Percentiles rank a stretch among this genome's conserved stretches.
Evolutionary conservation across 2,797 vertebrate species (phyloP).

Genomic region (Varecia variegata): DNA sequence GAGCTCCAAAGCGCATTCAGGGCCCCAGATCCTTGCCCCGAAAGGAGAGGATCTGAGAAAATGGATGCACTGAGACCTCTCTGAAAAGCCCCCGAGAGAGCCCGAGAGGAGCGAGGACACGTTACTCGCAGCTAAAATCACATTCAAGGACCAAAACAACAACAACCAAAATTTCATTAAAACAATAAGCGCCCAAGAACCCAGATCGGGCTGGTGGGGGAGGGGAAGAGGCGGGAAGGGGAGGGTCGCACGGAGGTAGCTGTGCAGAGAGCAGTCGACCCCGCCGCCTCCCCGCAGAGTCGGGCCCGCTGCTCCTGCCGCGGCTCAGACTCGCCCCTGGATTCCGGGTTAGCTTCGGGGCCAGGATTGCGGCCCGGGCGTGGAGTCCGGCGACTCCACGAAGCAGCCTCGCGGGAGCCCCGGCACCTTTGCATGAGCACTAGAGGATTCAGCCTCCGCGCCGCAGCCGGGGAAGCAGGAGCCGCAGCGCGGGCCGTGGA

Average conservation of each 20-base stretch:
- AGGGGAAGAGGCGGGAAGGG: conserved; percentile 67
- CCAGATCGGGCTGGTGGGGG: conserved; percentile 61
- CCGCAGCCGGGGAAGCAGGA: conserved; percentile 40
- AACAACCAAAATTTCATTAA: conserved; percentile 66
- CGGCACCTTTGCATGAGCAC: conserved; percentile 73
- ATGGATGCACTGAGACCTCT: conserved; percentile 75
- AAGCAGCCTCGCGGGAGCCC: conserved; percentile 13
- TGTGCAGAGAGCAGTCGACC: conserved; percentile 34
- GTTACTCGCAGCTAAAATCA: conserved; percentile 66
- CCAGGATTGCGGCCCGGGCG: not conserved
- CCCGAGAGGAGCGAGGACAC: conserved; percentile 59
- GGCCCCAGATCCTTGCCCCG: conserved; percentile 43
- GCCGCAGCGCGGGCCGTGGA: conserved; percentile 57
- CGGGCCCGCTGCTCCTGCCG: conserved; percentile 29
- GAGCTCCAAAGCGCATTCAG: conserved; percentile 40
- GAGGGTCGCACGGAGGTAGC: conserved; percentile 70
- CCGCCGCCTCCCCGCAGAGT: conserved; percentile 51
- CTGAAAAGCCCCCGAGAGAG: conserved; percentile 59
- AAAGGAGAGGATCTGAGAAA: conserved; percentile 60
- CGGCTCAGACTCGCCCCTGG: conserved; percentile 51
- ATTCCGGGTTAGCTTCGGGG: conserved; percentile 14
- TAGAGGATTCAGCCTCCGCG: conserved; percentile 25
- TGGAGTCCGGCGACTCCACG: not conserved
- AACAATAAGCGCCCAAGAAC: conserved; percentile 74
- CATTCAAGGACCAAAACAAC: conserved; percentile 70